These are phyloP conservation scores for Digitonthophagus gazella DNA, from an alignment of 2,888 invertebrate genomes.

Conservation along the genomic window DNA sequence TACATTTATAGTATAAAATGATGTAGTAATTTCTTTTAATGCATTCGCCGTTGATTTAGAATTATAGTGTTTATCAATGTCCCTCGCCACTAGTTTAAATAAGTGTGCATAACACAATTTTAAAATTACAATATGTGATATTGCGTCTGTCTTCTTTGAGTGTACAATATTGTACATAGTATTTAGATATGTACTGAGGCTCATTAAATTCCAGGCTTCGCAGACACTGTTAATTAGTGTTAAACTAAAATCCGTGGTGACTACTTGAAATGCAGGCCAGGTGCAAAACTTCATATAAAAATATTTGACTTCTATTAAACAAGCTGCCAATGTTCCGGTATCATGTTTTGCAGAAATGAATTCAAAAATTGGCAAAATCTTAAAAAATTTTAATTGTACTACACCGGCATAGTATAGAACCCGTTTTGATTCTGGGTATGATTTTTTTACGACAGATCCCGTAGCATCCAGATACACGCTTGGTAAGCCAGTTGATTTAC, in stretches of 20 bases:
- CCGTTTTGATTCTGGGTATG: conserved; percentile 5
- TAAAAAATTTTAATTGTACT: background rate
- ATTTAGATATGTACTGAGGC: conserved; percentile 10
- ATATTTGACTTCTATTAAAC: conserved; percentile 6
- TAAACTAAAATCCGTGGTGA: conserved; percentile 15
- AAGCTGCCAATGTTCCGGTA: conserved; percentile 1
- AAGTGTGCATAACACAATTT: no score
- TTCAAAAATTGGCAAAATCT: background rate
- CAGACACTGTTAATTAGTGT: conserved; percentile 18
- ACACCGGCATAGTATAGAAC: conserved; percentile 17
- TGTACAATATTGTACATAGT: background rate
- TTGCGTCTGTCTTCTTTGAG: no score
- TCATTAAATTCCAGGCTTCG: conserved; percentile 12
- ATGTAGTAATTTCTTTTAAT: no score
- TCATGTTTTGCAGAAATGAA: conserved; percentile 18
- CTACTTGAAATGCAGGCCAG: background rate
- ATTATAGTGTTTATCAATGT: no score
- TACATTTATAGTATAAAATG: no score
- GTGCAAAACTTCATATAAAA: conserved; percentile 3
- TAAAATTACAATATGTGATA: no score
- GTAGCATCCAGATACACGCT: conserved; percentile 13
- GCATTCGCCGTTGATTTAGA: no score
- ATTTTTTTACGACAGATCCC: conserved; percentile 5
- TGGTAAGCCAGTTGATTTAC: background rate
- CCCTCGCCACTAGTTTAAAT: no score